Base-by-base conservation (phyloP, 1,140 invertebrate species). In the Linepithema humile region DNA sequence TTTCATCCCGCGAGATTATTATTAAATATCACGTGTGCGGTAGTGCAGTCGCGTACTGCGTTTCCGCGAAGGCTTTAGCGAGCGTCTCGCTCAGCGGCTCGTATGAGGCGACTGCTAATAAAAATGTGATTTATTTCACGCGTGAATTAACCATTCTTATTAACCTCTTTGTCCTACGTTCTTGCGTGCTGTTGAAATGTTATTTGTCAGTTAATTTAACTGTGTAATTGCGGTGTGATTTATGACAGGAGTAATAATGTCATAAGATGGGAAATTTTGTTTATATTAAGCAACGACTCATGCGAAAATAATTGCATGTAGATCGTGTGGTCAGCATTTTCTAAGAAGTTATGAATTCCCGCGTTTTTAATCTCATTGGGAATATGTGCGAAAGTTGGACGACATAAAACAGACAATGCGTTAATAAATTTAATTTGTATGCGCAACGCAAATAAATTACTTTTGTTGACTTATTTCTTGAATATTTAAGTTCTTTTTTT, bases 41-140 rank as follows among this genome's bases (percentile, higher is more conserved):
- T 3, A 32, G 32, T 20, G 20, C 29, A 73, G 32, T 12, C 69
- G 69, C 20, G n/a, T 26, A 35, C 4, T 29, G 15, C 23, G 17
- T 9, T 20, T 7, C 4, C 2, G 48, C 55, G 73, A 20, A 35
- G n/a, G 55, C 23, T 62, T 29, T 15, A 40, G 45, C 45, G 67
- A 15, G 43, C 65, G 65, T 62, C 29, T 23, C 64, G 64, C 23
- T 10, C 6, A 9, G 17, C 32, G 59, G 6, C 62, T 10, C 69
- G 9, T 40, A 40, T 35, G 23, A 23, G 10, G 38, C 26, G 55
- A 4, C 40, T 32, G 40, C 43, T 59, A 75, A 75, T 75, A 75
- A 75, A 75, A 64, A 48, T 48, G 26, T 40, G 57, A 62, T 75
- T 75, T 75, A 75, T 75, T 48, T 23, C 73, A 20, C 57, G 73